Conservation (phyloP, 2,113 vertebrate genomes). For the Pionites leucogaster region DNA sequence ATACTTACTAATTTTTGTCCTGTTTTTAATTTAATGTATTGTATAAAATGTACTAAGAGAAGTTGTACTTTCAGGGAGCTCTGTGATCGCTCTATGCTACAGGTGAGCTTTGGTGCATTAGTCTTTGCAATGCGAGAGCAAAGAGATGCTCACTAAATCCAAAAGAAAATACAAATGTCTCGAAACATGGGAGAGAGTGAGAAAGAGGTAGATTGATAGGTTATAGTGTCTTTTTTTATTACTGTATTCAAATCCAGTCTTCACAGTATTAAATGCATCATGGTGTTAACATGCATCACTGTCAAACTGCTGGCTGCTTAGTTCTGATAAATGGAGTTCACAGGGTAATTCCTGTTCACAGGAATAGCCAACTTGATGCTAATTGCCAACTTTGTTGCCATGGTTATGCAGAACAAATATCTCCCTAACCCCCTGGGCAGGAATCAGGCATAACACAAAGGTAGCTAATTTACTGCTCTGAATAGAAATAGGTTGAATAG, state of each 20-base stretch:
- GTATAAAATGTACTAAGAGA: neutral
- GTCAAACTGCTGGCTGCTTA: neutral
- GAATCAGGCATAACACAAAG: neutral
- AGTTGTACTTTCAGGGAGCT: neutral
- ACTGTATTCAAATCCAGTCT: neutral
- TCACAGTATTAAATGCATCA: neutral
- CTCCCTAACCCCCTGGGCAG: neutral
- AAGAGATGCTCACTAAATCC: neutral
- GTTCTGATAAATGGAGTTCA: neutral
- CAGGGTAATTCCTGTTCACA: neutral
- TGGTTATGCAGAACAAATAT: slow-evolving; percentile 23
- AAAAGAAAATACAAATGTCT: neutral
- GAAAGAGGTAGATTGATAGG: neutral
- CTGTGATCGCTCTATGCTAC: neutral
- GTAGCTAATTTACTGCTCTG: neutral
- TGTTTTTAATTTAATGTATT: neutral
- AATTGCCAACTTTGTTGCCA: slow-evolving; percentile 1
- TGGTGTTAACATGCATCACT: neutral
- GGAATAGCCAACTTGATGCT: neutral
- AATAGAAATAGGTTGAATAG: neutral
- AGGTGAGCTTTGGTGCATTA: neutral
- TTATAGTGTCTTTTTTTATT: neutral
- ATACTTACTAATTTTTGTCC: neutral
- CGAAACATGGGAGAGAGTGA: neutral
- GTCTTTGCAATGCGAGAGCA: neutral